Evolutionary conservation across 2,113 vertebrate genomes (phyloP), one percentile per base, ranked within the genome.

Genomic region (Coryphaenoides rupestris): DNA sequence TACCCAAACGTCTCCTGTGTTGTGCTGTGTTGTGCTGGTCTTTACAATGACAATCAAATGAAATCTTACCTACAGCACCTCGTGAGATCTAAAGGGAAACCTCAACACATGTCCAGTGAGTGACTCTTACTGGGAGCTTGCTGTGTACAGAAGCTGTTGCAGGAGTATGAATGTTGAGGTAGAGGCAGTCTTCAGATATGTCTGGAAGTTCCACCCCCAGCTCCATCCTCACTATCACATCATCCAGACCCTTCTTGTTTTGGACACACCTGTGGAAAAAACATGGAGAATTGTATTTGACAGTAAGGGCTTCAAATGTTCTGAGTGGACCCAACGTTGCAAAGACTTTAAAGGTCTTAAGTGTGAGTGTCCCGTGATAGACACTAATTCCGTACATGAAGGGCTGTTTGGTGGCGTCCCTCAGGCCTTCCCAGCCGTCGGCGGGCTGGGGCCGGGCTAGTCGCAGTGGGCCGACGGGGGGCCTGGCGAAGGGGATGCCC

Each of bases 401-500:
- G 1, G 93, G 90, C 19, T 92, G 73, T 33, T 87, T 75, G 7
- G 90, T 93, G 21, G 90, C 91, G 3, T 95, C 80, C 74, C 90
- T 93, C 64, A 92, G 24, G 54, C 82, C 91, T 47, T 79, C 76
- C 95, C 94, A 98, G 17, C 78, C 65, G 3, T 91, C 87, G 1
- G 85, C 83, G 1, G 91, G 84, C 52, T 91, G 83, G 5, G 94
- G 93, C 19, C 91, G 74, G 13, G 90, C 80, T 81, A 97, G 90
- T 62, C 93, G 90, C 72, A 95, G 79, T 1, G 84, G 69, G 19
- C 92, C 94, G 1, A 93, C 1, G 1, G 93, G 95, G 1, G 94
- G 84, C 78, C 91, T 93, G n/a, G 95, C 94, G 86, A 94, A 96
- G 19, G 94, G 94, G 54, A 96, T 78, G 4, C 92, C 90, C 40